Evolutionary conservation across 2,113 vertebrate genomes (phyloP).

Genomic region (Oxygymnocypris stewartii): DNA sequence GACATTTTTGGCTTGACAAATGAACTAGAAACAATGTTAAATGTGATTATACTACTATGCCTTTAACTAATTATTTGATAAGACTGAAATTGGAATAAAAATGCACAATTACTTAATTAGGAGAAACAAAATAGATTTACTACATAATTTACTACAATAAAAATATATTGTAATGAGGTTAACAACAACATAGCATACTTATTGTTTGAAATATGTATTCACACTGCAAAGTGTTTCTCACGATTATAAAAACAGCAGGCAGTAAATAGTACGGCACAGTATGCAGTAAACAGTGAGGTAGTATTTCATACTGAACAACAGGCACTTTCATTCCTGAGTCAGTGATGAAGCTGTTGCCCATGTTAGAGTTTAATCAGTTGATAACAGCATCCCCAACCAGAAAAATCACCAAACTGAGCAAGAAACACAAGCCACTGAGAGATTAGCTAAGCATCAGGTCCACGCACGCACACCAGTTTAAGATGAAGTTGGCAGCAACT

Average conservation of each 20-base stretch:
- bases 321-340: slow-evolving; percentile 6
- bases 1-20: not conserved
- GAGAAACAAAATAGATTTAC: not conserved
- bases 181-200: not conserved
- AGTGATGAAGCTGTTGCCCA: slow-evolving; percentile 64
- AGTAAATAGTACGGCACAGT: not conserved
- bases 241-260: not conserved
- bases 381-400: slow-evolving; percentile 52
- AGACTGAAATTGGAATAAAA: not conserved
- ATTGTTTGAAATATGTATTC: not conserved
- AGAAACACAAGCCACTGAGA: slow-evolving; percentile 9
- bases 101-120: not conserved
- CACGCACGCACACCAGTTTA: not conserved
- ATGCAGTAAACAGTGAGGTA: not conserved
- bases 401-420: not conserved
- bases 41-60: not conserved
- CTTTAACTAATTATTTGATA: not conserved
- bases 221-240: not conserved
- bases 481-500: slow-evolving; percentile 27
- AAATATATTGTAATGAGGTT: not conserved
- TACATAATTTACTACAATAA: not conserved
- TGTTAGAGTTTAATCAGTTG: slow-evolving; percentile 47
- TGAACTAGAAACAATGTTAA: not conserved
- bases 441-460: not conserved
- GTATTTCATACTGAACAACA: slow-evolving; percentile 3